Base-by-base conservation (phyloP, 2,888 invertebrate species). In the Cryptops parisi region DNA sequence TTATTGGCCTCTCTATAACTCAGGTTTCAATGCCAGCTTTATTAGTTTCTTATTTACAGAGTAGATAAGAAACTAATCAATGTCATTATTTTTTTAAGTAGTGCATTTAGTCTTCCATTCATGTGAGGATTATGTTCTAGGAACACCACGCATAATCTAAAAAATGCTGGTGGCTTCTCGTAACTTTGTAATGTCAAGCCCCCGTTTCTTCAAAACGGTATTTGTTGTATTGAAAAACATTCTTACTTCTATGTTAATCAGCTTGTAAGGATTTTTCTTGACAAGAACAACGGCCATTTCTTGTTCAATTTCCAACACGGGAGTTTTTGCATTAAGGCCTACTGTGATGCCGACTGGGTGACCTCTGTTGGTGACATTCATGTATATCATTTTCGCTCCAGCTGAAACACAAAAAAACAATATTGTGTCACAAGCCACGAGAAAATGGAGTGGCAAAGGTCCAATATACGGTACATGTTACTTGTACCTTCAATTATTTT, bases 341-440 rank as follows among this genome's bases (percentile, higher is more conserved):
- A 84, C 83, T 51, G 87, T 76, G 41, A 93, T 72, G 0, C 90
- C 90, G 62, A 79, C 78, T 0, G 90, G 87, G 67, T 88, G 84
- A 1, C 88, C 89, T 55, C 91, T 77, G 62, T 86, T 84, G 3
- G 76, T 73, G 22, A 82, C 81, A 70, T 91, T 91, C 64, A 89
- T 76, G 69, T 88, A 88, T 62, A 90, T 67, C 72, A 88, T 77
- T 68, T 87, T 86, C 1, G 82, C 72, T 21, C 81, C 72, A 57
- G 64, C 74, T 74, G 62, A 33, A 33, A 33, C 15, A 15, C 6
- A 33, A 33, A 33, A 33, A 15, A 33, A 33, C 6, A 33, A 33
- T 15, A 33, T 9, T 9, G 33, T 33, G 33, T 33, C 15, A 33
- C 33, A 33, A 33, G n/a, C n/a, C n/a, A n/a, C n/a, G n/a, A n/a